Conservation (phyloP, 2,797 vertebrate species). For the Enteromius paludinosus region DNA sequence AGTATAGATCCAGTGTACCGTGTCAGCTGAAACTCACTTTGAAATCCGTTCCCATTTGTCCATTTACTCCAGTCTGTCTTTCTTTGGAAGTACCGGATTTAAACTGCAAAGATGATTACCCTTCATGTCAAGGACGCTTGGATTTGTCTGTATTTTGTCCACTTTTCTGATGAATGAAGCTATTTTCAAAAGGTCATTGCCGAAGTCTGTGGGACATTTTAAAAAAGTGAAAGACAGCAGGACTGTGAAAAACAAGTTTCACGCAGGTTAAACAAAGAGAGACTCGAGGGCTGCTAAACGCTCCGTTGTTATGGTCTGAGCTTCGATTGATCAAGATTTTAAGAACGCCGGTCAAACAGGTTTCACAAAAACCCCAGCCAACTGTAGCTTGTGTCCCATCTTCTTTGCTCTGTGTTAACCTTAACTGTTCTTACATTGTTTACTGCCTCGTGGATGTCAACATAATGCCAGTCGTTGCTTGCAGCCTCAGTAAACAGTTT, state of each 20-base stretch:
- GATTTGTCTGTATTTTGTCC: conserved; percentile 29
- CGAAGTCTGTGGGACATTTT: background rate
- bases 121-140: conserved; percentile 62
- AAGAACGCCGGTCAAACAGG: background rate
- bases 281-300: background rate
- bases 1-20: conserved; percentile 57
- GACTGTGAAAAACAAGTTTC: conserved; percentile 1
- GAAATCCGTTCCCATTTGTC: conserved; percentile 68
- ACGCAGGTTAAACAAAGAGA: conserved; percentile 6
- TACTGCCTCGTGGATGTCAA: conserved; percentile 59
- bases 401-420: conserved; percentile 62
- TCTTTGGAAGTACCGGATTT: conserved; percentile 60
- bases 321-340: background rate
- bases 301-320: background rate
- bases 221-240: conserved; percentile 29
- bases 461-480: conserved; percentile 65
- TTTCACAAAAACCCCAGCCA: conserved; percentile 33
- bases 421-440: conserved; percentile 63
- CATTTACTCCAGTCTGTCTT: conserved; percentile 62
- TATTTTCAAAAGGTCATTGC: background rate
- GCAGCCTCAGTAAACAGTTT: conserved; percentile 71
- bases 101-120: conserved; percentile 65
- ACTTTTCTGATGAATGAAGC: background rate
- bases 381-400: conserved; percentile 38
- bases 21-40: conserved; percentile 67